Percentiles rank a stretch among this genome's conserved stretches.
These are phyloP conservation scores for Bovichtus diacanthus DNA, from an alignment of 2,797 vertebrate species.

Conservation along the genomic window DNA sequence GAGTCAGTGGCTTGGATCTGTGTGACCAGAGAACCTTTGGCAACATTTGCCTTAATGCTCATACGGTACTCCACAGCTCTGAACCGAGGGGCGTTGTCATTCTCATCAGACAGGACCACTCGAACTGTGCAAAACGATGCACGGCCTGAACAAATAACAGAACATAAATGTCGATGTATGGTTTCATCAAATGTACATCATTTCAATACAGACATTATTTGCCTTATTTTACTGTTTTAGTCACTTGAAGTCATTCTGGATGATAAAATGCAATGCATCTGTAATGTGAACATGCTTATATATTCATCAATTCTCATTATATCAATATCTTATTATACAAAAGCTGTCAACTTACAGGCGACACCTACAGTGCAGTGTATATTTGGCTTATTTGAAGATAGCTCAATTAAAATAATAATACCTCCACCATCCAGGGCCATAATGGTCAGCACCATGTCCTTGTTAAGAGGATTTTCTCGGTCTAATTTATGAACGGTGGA, in stretches of 20 bases:
- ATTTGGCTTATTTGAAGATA: constrained; percentile 9
- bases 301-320: constrained; percentile 5
- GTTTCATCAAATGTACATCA: not conserved
- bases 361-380: not conserved
- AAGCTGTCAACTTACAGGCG: not conserved
- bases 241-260: not conserved
- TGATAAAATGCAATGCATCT: constrained; percentile 11
- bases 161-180: not conserved
- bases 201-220: not conserved
- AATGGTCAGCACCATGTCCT: constrained; percentile 92
- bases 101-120: constrained; percentile 95
- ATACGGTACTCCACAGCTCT: constrained; percentile 92
- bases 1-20: constrained; percentile 94
- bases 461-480: constrained; percentile 92
- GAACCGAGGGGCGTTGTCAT: constrained; percentile 95
- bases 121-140: constrained; percentile 96
- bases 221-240: not conserved
- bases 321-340: constrained; percentile 1
- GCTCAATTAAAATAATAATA: constrained; percentile 4
- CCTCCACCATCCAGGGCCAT: constrained; percentile 97
- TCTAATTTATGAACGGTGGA: constrained; percentile 91
- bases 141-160: constrained; percentile 75
- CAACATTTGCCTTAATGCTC: constrained; percentile 93
- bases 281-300: constrained; percentile 22
- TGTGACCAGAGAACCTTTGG: constrained; percentile 92